Conservation (phyloP, 2,797 vertebrate genomes). For the Bothrops alternatus region DNA sequence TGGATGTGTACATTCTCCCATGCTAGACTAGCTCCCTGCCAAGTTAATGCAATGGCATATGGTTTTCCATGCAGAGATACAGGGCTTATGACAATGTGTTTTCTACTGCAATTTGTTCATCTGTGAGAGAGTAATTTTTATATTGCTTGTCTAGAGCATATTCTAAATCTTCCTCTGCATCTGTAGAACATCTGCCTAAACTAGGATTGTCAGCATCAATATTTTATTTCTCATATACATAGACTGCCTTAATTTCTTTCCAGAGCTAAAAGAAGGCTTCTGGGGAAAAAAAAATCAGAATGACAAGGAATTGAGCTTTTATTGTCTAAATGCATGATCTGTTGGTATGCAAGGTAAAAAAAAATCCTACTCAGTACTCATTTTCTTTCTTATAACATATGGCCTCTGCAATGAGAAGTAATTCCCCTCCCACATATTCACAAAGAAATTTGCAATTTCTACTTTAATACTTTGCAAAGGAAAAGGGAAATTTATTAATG, state of each 20-base stretch:
- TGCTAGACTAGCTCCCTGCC: conserved; percentile 53
- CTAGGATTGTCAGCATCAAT: conserved; percentile 54
- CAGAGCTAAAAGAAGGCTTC: conserved; percentile 49
- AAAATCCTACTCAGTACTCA: background rate
- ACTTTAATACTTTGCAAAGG: background rate
- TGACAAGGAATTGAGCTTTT: conserved; percentile 6
- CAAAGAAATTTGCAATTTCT: background rate
- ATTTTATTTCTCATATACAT: conserved; percentile 55
- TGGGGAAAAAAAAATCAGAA: conserved; percentile 42
- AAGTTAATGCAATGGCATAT: conserved; percentile 64
- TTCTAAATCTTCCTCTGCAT: conserved; percentile 66
- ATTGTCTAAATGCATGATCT: background rate
- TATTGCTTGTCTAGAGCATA: conserved; percentile 61
- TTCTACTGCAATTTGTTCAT: conserved; percentile 55
- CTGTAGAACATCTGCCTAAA: conserved; percentile 69
- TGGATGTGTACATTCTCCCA: background rate
- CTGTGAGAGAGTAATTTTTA: conserved; percentile 67
- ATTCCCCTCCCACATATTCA: no score
- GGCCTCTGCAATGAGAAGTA: background rate
- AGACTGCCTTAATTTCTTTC: conserved; percentile 48
- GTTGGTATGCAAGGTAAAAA: background rate
- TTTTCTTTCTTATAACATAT: conserved; percentile 23
- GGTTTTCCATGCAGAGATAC: conserved; percentile 66
- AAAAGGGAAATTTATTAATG: background rate
- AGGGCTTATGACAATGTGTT: conserved; percentile 42